Conservation (phyloP, 2,888 invertebrate genomes). For the Lampropteryx suffumata region DNA sequence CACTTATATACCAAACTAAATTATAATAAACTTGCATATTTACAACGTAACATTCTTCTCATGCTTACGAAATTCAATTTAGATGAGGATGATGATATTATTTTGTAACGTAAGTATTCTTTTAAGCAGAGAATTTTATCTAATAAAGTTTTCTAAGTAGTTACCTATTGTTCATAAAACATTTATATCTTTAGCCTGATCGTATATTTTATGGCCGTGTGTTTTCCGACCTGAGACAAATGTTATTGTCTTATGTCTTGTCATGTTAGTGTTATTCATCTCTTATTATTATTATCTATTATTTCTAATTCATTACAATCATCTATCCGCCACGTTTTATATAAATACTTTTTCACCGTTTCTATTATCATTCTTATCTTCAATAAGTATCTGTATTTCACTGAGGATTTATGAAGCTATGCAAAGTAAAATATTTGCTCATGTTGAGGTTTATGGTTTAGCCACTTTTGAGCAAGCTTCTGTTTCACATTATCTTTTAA, state of each 20-base stretch:
- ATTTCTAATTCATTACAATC: too few species aligned
- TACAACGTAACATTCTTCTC: constrained; percentile 7
- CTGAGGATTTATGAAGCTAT: constrained; percentile 25
- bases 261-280: too few species aligned
- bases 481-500: constrained; percentile 9
- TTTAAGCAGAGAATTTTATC: too few species aligned
- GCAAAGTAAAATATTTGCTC: constrained; percentile 1
- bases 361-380: constrained; percentile 32
- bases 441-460: neutral
- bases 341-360: constrained; percentile 21
- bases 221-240: too few species aligned
- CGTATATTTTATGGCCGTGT: too few species aligned
- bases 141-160: neutral
- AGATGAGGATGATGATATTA: constrained; percentile 4
- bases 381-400: constrained; percentile 32
- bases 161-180: too few species aligned
- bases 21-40: constrained; percentile 15
- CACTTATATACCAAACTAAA: constrained; percentile 17
- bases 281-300: too few species aligned
- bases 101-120: neutral
- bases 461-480: constrained; percentile 4
- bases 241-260: too few species aligned
- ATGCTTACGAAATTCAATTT: constrained; percentile 11
- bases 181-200: too few species aligned
- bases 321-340: too few species aligned